Percentiles rank a stretch among this genome's conserved stretches.
phyloP scores from a whole-genome alignment of 2,888 invertebrate genomes.

The Synanthedon formicaeformis region DNA sequence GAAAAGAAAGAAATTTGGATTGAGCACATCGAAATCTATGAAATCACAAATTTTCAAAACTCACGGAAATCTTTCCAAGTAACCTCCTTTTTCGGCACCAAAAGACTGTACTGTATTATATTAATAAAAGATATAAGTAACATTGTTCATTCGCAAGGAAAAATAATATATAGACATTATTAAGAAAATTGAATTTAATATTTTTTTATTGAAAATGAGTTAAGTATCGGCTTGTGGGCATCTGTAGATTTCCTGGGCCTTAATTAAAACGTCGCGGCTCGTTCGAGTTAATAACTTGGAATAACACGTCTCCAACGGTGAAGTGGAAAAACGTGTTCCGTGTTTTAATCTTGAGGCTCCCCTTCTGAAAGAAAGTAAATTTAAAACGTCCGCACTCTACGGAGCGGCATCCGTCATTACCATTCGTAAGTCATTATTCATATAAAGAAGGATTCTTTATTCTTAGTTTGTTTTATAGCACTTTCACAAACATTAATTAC shows the following conservation, averaged over 20 bases:
- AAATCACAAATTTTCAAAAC: no score
- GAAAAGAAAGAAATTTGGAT: no score
- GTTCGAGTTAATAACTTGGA: constrained; percentile 19
- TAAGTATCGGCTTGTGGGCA: background rate
- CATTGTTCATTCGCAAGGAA: no score
- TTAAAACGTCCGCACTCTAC: background rate
- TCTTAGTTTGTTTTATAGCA: background rate
- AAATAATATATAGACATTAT: no score
- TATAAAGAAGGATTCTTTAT: background rate
- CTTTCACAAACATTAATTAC: no score
- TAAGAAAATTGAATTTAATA: no score
- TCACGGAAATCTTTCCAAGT: no score
- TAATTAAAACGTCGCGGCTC: constrained; percentile 20
- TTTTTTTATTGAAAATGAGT: background rate
- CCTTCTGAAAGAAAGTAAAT: background rate
- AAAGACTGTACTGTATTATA: no score
- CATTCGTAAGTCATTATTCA: constrained; percentile 1
- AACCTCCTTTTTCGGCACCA: no score
- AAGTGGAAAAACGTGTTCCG: constrained; percentile 19
- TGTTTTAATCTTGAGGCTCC: constrained; percentile 11
- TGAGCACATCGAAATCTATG: no score
- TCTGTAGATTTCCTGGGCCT: constrained; percentile 10
- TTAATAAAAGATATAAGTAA: no score
- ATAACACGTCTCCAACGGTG: constrained; percentile 18
- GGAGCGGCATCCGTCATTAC: constrained; percentile 1